phyloP scores from a whole-genome alignment of 2,113 vertebrate genomes.

The Theristicus caerulescens region DNA sequence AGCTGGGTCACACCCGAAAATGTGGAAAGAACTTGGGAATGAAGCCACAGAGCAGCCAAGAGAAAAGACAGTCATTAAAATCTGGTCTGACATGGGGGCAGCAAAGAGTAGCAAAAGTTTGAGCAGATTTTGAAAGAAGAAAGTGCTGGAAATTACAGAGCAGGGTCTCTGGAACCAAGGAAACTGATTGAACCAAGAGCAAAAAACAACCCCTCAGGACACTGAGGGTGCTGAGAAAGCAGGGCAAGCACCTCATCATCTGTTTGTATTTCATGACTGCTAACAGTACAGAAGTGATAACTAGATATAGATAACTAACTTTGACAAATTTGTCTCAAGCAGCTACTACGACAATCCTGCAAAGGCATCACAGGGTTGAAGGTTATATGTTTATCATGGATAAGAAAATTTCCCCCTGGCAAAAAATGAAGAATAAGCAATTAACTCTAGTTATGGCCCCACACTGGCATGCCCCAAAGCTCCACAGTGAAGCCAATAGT shows the following conservation, averaged over 20 bases:
- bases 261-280: neutral
- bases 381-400: neutral
- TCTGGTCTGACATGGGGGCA: neutral
- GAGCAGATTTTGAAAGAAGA: neutral
- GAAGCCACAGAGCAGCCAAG: neutral
- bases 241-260: neutral
- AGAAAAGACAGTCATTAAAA: neutral
- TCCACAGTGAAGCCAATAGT: neutral
- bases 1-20: slow-evolving; percentile 31
- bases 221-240: neutral
- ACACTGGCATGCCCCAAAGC: neutral
- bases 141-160: neutral
- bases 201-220: neutral
- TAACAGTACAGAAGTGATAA: neutral
- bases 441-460: neutral
- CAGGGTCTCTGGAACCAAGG: neutral
- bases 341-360: neutral
- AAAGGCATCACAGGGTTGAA: neutral
- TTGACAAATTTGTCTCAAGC: neutral
- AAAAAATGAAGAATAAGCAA: neutral
- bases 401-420: neutral
- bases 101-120: slow-evolving; percentile 21
- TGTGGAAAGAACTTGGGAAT: neutral
- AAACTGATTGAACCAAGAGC: neutral
- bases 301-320: neutral